Evolutionary conservation across 2,888 invertebrate species (phyloP).

Genomic region (Psylliodes chrysocephalus): DNA sequence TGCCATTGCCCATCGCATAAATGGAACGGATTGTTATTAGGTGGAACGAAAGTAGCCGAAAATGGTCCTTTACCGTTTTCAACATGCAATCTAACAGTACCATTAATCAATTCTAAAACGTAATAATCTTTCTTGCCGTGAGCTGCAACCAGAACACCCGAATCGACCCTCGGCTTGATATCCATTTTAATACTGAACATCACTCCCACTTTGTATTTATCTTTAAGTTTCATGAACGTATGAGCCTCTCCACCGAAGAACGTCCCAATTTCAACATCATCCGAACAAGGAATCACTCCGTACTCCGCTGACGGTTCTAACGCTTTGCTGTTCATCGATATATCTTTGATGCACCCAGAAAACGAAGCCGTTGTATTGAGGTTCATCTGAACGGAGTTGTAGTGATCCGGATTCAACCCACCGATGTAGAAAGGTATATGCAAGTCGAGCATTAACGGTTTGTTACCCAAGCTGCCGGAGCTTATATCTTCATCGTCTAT

Average conservation of each 20-base stretch:
- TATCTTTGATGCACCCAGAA: constrained; percentile 84
- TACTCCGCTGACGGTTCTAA: constrained; percentile 71
- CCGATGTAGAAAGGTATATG: constrained; percentile 83
- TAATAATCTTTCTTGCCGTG: constrained; percentile 86
- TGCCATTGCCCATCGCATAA: constrained; percentile 98
- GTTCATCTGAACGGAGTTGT: constrained; percentile 59
- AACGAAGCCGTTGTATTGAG: constrained; percentile 71
- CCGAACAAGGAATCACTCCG: constrained; percentile 82
- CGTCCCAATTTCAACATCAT: constrained; percentile 81
- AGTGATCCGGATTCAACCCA: constrained; percentile 72
- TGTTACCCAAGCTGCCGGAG: constrained; percentile 54
- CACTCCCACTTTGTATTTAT: constrained; percentile 82
- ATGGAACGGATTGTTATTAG: constrained; percentile 68
- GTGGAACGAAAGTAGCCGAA: constrained; percentile 75
- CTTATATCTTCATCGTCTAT: constrained; percentile 70
- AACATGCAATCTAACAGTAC: constrained; percentile 83
- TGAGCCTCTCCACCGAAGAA: constrained; percentile 82
- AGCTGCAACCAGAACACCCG: constrained; percentile 87
- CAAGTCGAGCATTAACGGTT: constrained; percentile 65
- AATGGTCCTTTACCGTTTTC: constrained; percentile 87
- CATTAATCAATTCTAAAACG: constrained; percentile 87
- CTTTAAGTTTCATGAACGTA: constrained; percentile 77
- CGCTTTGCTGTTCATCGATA: constrained; percentile 75
- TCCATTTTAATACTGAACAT: constrained; percentile 85
- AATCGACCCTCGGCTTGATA: constrained; percentile 84